phyloP scores from a whole-genome alignment of 2,113 vertebrate genomes.

The Neogobius melanostomus region DNA sequence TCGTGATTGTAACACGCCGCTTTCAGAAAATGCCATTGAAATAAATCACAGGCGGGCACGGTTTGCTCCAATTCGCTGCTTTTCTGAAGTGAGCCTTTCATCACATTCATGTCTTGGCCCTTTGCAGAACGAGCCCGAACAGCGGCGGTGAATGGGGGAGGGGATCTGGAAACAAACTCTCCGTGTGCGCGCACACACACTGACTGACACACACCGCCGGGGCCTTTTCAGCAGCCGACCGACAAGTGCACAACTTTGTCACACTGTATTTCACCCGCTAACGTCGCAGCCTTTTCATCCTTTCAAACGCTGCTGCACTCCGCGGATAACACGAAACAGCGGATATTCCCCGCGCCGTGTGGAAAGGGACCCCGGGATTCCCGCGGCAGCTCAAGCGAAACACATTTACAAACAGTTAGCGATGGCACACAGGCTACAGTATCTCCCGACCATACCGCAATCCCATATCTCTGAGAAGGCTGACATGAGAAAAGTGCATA shows the following conservation, averaged over 20 bases:
- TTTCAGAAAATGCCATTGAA: neutral
- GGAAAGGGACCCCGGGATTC: constrained; percentile 41
- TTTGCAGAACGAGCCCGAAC: constrained; percentile 62
- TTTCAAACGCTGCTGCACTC: constrained; percentile 19
- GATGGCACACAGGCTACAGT: constrained; percentile 48
- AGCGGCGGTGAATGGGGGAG: constrained; percentile 75
- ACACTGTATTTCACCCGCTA: constrained; percentile 60
- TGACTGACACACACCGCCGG: constrained; percentile 20
- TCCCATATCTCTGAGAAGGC: constrained; percentile 54
- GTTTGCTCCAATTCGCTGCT: constrained; percentile 39
- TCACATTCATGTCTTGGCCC: constrained; percentile 79
- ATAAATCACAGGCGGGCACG: constrained; percentile 36
- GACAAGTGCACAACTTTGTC: constrained; percentile 82
- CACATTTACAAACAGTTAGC: constrained; percentile 59
- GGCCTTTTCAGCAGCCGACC: constrained; percentile 72
- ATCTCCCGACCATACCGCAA: constrained; percentile 70
- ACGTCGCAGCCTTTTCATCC: constrained; percentile 28
- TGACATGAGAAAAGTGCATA: constrained; percentile 62
- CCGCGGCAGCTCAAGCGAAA: constrained; percentile 28
- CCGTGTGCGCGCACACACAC: constrained; percentile 14
- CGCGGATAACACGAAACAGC: constrained; percentile 10
- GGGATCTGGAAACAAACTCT: constrained; percentile 78
- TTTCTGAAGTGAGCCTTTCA: constrained; percentile 71
- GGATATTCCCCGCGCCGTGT: constrained; percentile 9
- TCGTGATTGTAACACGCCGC: constrained; percentile 4